Evolutionary conservation across 2,797 vertebrate genomes (phyloP).

Genomic region (Nothura maculosa): DNA sequence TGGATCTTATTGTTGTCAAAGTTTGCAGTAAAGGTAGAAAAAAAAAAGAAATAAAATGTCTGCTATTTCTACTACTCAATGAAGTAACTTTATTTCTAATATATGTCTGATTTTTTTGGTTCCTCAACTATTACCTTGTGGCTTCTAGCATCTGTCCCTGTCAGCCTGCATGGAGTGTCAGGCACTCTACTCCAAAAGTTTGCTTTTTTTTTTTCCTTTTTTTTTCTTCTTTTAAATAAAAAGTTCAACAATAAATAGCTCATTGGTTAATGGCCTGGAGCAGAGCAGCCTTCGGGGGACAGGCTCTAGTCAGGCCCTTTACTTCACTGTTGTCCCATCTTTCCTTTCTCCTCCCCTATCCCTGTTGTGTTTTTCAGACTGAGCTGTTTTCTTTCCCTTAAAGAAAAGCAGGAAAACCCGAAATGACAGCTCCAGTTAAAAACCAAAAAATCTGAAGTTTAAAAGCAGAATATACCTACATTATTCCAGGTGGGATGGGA

Average conservation of each 20-base stretch:
- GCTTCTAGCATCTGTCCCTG: background rate
- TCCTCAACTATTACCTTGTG: background rate
- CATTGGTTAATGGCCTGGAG: background rate
- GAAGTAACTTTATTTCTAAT: background rate
- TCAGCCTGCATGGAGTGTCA: background rate
- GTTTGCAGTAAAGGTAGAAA: constrained; percentile 25
- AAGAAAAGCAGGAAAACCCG: background rate
- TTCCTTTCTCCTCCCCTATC: background rate
- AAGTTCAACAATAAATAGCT: constrained; percentile 53
- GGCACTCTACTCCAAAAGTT: background rate
- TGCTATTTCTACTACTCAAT: constrained; percentile 23
- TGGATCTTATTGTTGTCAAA: constrained; percentile 48
- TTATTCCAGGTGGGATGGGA: background rate
- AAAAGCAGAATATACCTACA: background rate
- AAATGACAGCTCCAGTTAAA: constrained; percentile 1
- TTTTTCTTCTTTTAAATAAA: background rate
- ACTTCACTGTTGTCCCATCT: background rate
- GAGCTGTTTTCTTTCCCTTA: constrained; percentile 8
- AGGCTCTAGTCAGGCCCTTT: background rate
- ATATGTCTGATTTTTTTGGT: background rate
- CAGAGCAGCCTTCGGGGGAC: constrained; percentile 32
- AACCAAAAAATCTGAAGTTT: background rate
- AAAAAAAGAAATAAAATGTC: constrained; percentile 23
- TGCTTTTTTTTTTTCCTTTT: too few relatives aligned
- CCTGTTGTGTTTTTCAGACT: constrained; percentile 22